Conservation (phyloP, 2,113 vertebrate genomes). For the Micromys minutus region DNA sequence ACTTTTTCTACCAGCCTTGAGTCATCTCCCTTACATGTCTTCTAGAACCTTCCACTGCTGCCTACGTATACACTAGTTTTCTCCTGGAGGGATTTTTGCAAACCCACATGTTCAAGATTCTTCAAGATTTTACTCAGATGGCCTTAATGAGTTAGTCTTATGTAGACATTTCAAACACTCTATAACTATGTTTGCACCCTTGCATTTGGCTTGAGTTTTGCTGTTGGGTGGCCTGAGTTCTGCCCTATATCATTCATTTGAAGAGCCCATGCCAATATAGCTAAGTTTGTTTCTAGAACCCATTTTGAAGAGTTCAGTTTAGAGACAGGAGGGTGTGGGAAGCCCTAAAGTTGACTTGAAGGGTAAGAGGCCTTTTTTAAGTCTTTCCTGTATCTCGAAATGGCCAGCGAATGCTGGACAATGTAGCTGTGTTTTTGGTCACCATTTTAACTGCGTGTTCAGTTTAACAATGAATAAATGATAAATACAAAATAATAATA, state of each 20-base stretch:
- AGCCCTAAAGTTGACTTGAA: not conserved
- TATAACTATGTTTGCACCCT: not conserved
- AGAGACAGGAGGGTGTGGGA: not conserved
- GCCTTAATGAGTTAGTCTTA: not conserved
- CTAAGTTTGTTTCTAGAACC: not conserved
- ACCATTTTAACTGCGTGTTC: not conserved
- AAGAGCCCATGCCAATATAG: not conserved
- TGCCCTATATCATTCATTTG: not conserved
- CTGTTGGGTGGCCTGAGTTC: not conserved
- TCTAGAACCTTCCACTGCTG: not conserved
- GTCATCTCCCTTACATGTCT: not conserved
- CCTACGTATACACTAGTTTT: not conserved
- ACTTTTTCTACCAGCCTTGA: not conserved
- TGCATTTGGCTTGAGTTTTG: not conserved
- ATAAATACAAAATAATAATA: not conserved
- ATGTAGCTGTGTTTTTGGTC: not conserved
- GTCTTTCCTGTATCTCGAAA: not conserved
- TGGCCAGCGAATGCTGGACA: not conserved
- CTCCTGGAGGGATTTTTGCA: not conserved
- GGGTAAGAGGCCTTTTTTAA: not conserved
- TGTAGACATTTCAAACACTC: not conserved
- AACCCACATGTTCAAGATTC: not conserved
- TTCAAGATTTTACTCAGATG: constrained; percentile 3
- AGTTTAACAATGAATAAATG: not conserved
- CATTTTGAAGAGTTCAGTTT: not conserved